Evolutionary conservation across 2,113 vertebrate species (phyloP), one percentile per base, ranked within the genome.

Genomic region (Platichthys flesus): DNA sequence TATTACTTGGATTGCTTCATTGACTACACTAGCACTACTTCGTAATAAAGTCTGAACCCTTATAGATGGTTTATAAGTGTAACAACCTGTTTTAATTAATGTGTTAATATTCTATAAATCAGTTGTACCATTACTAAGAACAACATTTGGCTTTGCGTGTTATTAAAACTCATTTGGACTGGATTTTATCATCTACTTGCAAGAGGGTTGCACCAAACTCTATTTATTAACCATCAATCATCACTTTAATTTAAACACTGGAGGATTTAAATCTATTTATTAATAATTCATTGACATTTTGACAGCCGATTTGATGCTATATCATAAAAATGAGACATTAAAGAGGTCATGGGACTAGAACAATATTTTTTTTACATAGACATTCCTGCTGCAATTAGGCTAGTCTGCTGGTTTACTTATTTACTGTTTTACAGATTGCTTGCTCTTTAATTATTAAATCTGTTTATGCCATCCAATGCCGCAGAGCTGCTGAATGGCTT

Each of bases 121-220:
- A 60, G 24, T 16, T 76, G 5, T 59, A 13, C 40, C 40, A 13
- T 42, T 42, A 13, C 9, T 42, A 12, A 2, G 5, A 64, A 40
- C 16, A 63, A 37, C 6, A 42, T 9, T 60, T 70, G 23, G 24
- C 56, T 71, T 76, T 59, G 37, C 67, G 75, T 35, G 55, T 42
- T 77, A 42, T 63, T 51, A 64, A 71, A 81, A 28, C 3, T 67
- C 18, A 9, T 21, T 15, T 57, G 28, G 24, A 52, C 7, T 42
- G 9, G 2, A 24, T 70, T 45, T 28, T 42, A 62, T 2, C 54
- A 26, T 28, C 6, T 59, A 15, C 42, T 6, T 0, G 1, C 8
- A 23, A 40, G 40, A 24, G 14, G 1, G 31, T 24, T 23, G 9
- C 40, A 62, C 35, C 35, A 37, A 37, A 37, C 1, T 37, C 40